Evolutionary conservation across 1,140 invertebrate genomes (phyloP), one percentile per base, ranked within the genome.

Genomic region (Scaptomyza hsui): DNA sequence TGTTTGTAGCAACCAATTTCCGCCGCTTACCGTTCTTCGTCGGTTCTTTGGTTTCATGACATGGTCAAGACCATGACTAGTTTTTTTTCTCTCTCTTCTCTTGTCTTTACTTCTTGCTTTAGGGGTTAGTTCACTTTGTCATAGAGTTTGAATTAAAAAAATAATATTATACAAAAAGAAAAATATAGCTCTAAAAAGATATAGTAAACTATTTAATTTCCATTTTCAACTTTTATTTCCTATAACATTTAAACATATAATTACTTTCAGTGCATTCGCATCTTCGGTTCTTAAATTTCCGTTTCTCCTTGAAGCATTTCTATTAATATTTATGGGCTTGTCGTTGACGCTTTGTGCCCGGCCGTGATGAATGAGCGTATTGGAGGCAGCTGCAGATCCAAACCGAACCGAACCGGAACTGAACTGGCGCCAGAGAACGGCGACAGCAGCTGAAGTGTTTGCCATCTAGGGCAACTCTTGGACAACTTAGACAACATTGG

Each of bases 381-480:
- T 67, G 69, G 62, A 44, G 48, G 78, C 59, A 68, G 63, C 59
- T 81, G 78, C 48, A 75, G 51, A 55, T 69, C 77, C 57, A n/a
- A n/a, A n/a, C 73, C 56, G 47, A 49, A 10, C 39, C 45, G 59
- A 60, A 65, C n/a, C 6, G 24, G 1, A 26, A 26, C 24, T 4
- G 24, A 26, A 57, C 49, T 88, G 81, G 81, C 81, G 81, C 81
- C 81, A 82, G 41, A 51, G 41, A 48, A 59, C 59, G 71, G 44
- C 52, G 65, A 73, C 62, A 72, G 71, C 60, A 75, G 75, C 63
- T 62, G 56, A 85, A 80, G 62, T 70, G 75, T 45, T 57, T 68
- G 53, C 80, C 80, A 80, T 80, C 26, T 85, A 85, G 80, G 80
- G 80, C 72, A 72, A 72, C 53, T 29, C 26, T 29, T 60, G 62